Evolutionary conservation across 1,140 invertebrate species (phyloP), one percentile per base, ranked within the genome.

Genomic region (Panulirus ornatus): DNA sequence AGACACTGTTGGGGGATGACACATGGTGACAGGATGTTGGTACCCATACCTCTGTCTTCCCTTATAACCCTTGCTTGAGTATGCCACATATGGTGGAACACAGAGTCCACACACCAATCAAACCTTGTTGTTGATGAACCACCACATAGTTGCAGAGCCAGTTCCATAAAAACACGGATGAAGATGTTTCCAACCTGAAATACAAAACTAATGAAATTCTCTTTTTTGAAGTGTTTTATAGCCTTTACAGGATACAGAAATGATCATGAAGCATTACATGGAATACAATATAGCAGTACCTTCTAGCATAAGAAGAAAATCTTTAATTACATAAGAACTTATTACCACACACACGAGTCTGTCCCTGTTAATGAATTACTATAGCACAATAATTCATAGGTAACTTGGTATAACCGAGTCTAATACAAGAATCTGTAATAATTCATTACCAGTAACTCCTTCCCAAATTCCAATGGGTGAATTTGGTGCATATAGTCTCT

Each of bases 11-110:
- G 40, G 19, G 58, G 30, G 27, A 34, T 42, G 8, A 22, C 40
- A 34, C n/a, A 22, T 51, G 71, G 27, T 47, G 54, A 14, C 30
- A 51, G n/a, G 34, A 47, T 14, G 14, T 38, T 71, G 81, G 40
- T 34, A 11, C 44, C 38, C 63, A 6, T 30, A 6, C 36, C 8
- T 30, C 36, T 51, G 42, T 76, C 47, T 79, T 47, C 75, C 19
- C 54, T 89, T 19, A 66, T 27, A 27, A 76, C 27, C 11, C 19
- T 27, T 38, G 79, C 36, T 54, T 70, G 87, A n/a, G 87, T 81
- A 47, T 89, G 81, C 88, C 88, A 89, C 27, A 89, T 44, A 36
- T 89, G 88, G 22, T 89, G 88, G 38, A 89, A 89, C 16, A 83
- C 81, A 75, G 88, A 83, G 36, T 89, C 88, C 14, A 83, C 51